Evolutionary conservation across 1,140 invertebrate genomes (phyloP).

Genomic region (Lepidostoma basale): DNA sequence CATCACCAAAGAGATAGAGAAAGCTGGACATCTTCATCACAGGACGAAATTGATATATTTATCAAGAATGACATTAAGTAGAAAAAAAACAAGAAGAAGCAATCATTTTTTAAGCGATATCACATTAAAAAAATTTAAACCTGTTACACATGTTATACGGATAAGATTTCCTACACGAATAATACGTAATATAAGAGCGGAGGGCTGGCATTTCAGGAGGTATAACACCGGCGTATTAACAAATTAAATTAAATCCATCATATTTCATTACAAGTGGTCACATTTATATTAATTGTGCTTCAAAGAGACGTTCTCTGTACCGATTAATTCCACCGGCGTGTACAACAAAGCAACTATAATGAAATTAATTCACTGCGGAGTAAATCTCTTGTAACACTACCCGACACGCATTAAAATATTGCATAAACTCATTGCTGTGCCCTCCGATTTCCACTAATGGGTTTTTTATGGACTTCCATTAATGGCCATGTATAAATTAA

Average conservation of each 20-base stretch:
- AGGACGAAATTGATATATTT: too few relatives aligned
- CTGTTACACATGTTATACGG: too few relatives aligned
- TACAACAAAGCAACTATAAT: neutral
- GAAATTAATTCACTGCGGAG: neutral
- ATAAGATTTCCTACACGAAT: too few relatives aligned
- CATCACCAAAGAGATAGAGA: too few relatives aligned
- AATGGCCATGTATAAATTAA: slow-evolving; percentile 33
- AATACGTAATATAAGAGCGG: too few relatives aligned
- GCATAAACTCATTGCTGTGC: neutral
- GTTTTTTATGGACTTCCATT: slow-evolving; percentile 30
- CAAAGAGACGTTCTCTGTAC: neutral
- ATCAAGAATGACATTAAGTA: too few relatives aligned
- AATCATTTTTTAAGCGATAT: too few relatives aligned
- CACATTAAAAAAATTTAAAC: too few relatives aligned
- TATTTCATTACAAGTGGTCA: neutral
- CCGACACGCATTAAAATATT: neutral
- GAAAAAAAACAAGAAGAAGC: too few relatives aligned
- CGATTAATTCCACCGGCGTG: neutral
- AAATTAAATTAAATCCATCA: neutral
- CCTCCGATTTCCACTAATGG: slow-evolving; percentile 32
- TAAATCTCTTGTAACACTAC: slow-evolving; percentile 8
- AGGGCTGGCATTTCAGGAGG: too few relatives aligned
- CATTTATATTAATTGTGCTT: neutral
- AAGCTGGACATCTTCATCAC: too few relatives aligned
- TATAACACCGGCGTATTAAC: too few relatives aligned